Evolutionary conservation across 1,140 invertebrate genomes (phyloP).

Genomic region (Anastrepha ludens): DNA sequence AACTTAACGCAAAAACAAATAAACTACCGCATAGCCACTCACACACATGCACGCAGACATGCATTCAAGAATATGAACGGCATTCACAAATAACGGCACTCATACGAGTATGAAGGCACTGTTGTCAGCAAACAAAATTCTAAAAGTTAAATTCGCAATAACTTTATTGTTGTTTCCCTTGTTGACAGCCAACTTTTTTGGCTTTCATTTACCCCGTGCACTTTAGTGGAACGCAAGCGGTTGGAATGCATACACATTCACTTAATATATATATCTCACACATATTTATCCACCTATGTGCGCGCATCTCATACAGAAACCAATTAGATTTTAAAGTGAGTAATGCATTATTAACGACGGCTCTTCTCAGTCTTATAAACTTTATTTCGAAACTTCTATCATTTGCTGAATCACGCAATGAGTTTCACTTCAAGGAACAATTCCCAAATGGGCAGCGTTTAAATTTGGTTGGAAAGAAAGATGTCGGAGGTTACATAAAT

Average conservation of each 20-base stretch:
- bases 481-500: too few species aligned
- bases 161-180: neutral
- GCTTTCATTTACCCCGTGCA: neutral
- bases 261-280: too few species aligned
- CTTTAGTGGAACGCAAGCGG: neutral
- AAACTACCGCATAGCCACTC: neutral
- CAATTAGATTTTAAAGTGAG: slow-evolving; percentile 25
- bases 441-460: too few species aligned
- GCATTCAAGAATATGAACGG: neutral
- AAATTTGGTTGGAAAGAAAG: too few species aligned
- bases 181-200: slow-evolving; percentile 10
- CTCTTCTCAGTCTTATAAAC: too few species aligned
- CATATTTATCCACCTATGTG: neutral
- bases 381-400: too few species aligned
- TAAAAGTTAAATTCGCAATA: slow-evolving; percentile 36
- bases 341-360: neutral
- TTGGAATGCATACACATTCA: too few species aligned
- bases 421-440: too few species aligned
- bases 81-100: neutral
- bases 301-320: neutral
- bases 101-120: neutral
- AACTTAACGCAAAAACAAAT: slow-evolving; percentile 44
- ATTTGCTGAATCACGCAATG: too few species aligned
- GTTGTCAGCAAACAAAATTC: slow-evolving; percentile 26
- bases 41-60: neutral